Evolutionary conservation across 2,888 invertebrate genomes (phyloP).

Genomic region (Phalera bucephala): DNA sequence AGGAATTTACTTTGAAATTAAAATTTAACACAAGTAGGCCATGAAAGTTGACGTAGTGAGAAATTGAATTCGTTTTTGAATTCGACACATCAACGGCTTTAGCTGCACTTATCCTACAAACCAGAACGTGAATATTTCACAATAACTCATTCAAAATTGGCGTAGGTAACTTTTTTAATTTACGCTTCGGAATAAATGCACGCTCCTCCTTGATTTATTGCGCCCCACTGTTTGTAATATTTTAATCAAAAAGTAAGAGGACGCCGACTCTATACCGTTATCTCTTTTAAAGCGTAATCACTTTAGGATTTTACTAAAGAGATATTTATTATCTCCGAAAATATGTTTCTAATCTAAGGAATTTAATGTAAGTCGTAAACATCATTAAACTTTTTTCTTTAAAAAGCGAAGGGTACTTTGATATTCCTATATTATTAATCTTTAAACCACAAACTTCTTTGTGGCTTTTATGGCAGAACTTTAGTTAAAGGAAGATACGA

Average conservation of each 20-base stretch:
- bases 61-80: neutral
- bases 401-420: neutral
- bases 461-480: no score
- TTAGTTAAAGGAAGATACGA: no score
- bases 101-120: constrained; percentile 38
- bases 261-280: constrained; percentile 16
- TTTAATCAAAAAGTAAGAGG: constrained; percentile 42
- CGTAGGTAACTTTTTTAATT: constrained; percentile 76
- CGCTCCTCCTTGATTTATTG: constrained; percentile 69
- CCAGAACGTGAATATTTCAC: constrained; percentile 63
- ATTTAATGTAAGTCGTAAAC: constrained; percentile 6
- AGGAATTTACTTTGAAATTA: no score
- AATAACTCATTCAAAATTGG: constrained; percentile 79
- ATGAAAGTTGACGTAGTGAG: neutral
- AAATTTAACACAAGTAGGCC: no score
- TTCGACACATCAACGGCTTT: constrained; percentile 12
- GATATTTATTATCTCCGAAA: constrained; percentile 5
- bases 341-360: neutral
- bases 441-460: no score
- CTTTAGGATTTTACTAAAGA: constrained; percentile 26
- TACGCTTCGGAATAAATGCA: constrained; percentile 70
- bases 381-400: constrained; percentile 4
- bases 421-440: no score
- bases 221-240: constrained; percentile 52
- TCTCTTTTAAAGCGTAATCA: constrained; percentile 33